These are phyloP conservation scores for Mergus octosetaceus DNA, from an alignment of 2,797 vertebrate genomes.

Conservation along the genomic window DNA sequence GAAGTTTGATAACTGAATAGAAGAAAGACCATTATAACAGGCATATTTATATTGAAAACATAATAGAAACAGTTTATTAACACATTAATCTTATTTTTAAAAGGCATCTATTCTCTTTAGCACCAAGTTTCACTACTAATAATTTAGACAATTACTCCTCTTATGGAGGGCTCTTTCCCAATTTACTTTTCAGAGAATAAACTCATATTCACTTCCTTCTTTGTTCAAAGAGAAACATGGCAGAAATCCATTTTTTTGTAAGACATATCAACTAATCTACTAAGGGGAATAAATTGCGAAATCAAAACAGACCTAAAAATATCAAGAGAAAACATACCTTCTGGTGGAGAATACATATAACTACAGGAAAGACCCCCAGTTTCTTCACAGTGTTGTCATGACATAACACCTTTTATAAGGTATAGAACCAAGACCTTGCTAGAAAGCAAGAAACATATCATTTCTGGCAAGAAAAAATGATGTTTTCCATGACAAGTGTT, in stretches of 20 bases:
- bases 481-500: background rate
- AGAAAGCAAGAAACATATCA: background rate
- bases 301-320: conserved; percentile 46
- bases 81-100: background rate
- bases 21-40: conserved; percentile 8
- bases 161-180: conserved; percentile 4
- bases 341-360: background rate
- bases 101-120: background rate
- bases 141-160: conserved; percentile 39
- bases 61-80: conserved; percentile 2
- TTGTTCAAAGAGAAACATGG: conserved; percentile 68
- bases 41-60: background rate
- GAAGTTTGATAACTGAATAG: conserved; percentile 19
- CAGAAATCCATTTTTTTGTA: conserved; percentile 51
- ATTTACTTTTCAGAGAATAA: conserved; percentile 64
- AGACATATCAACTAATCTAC: conserved; percentile 56
- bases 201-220: conserved; percentile 59
- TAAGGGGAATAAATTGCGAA: conserved; percentile 14
- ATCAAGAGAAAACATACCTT: background rate
- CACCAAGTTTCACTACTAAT: conserved; percentile 19
- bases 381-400: background rate
- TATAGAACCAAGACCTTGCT: background rate
- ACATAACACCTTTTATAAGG: background rate
- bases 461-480: background rate
- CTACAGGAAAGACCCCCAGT: background rate